Evolutionary conservation across 2,113 vertebrate species (phyloP).

Genomic region (Cavia porcellus): DNA sequence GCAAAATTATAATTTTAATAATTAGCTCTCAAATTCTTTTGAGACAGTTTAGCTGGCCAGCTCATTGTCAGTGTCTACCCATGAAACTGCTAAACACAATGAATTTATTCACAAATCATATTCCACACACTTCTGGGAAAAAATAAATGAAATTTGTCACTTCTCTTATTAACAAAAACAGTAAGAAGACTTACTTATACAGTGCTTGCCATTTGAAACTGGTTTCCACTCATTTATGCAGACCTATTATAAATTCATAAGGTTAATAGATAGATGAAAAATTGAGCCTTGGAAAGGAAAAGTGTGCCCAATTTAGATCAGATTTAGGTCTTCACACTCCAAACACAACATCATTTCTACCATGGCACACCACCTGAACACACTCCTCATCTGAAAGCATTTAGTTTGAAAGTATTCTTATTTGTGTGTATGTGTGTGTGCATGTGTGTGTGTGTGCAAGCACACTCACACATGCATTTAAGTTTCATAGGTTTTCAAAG

Average conservation of each 20-base stretch:
- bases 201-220: neutral
- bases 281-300: neutral
- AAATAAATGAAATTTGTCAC: conserved; percentile 31
- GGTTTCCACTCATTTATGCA: neutral
- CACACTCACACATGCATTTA: neutral
- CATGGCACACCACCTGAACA: neutral
- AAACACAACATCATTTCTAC: neutral
- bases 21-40: neutral
- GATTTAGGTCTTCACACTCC: conserved; percentile 6
- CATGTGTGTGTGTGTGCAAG: neutral
- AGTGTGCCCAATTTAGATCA: neutral
- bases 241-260: neutral
- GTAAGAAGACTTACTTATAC: neutral
- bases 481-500: conserved; percentile 33
- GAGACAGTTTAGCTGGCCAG: conserved; percentile 15
- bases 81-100: conserved; percentile 24
- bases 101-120: neutral
- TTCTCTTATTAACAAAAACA: conserved; percentile 26
- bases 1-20: conserved; percentile 30
- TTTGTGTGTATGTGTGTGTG: neutral
- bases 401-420: neutral
- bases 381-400: neutral
- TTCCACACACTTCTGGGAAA: neutral
- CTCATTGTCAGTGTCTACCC: neutral
- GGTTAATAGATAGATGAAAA: neutral